phyloP scores from a whole-genome alignment of 2,888 invertebrate genomes.

The Syritta pipiens region DNA sequence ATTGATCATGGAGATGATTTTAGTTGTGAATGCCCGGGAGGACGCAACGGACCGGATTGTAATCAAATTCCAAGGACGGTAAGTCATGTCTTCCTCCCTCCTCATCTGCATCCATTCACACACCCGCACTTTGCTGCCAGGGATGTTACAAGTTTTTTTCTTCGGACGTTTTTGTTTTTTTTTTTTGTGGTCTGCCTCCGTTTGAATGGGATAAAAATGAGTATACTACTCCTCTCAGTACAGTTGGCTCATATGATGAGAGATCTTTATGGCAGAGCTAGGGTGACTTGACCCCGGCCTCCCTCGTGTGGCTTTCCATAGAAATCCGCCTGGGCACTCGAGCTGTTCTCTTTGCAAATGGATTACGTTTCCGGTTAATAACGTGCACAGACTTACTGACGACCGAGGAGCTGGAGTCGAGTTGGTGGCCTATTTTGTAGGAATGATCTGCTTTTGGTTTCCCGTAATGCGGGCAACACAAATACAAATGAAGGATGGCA shows the following conservation, averaged over 20 bases:
- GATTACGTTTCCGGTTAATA: constrained; percentile 46
- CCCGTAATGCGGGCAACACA: constrained; percentile 1
- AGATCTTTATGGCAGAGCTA: constrained; percentile 43
- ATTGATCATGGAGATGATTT: constrained; percentile 87
- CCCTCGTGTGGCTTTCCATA: constrained; percentile 31
- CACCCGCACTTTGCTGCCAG: too few relatives aligned
- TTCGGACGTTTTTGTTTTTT: constrained; percentile 10
- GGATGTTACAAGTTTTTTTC: too few relatives aligned
- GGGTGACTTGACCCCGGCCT: constrained; percentile 42
- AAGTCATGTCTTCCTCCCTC: constrained; percentile 79
- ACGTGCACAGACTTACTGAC: constrained; percentile 38
- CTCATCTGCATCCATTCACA: constrained; percentile 41
- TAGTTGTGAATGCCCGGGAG: constrained; percentile 87
- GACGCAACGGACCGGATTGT: constrained; percentile 85
- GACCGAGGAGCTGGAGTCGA: too few relatives aligned
- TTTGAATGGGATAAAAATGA: constrained; percentile 54
- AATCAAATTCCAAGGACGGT: constrained; percentile 84
- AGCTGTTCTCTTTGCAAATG: constrained; percentile 35
- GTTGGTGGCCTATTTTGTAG: constrained; percentile 31
- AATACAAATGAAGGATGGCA: background rate
- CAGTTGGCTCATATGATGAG: constrained; percentile 38
- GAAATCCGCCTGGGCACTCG: constrained; percentile 12
- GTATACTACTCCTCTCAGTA: constrained; percentile 34
- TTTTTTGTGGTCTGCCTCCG: constrained; percentile 37
- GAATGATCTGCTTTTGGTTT: constrained; percentile 38